phyloP scores from a whole-genome alignment of 2,888 invertebrate genomes.

The Ariolimax columbianus region DNA sequence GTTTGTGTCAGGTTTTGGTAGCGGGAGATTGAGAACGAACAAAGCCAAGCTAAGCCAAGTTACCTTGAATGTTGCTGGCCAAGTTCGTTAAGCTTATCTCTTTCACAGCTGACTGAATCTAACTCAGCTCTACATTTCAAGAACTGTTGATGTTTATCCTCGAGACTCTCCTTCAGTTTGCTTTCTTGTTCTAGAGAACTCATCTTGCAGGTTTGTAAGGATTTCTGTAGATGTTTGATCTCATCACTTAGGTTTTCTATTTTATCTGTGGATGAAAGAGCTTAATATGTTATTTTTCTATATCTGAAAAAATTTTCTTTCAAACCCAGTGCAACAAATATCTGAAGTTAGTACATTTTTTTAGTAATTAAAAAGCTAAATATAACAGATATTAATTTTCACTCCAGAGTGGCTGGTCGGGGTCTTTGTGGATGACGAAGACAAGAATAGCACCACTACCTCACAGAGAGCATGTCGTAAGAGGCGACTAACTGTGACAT shows the following conservation, averaged over 20 bases:
- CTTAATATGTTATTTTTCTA: not conserved
- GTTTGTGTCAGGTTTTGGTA: no score
- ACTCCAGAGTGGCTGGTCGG: no score
- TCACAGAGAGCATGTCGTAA: no score
- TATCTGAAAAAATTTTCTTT: no score
- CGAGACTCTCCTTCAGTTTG: constrained; percentile 60
- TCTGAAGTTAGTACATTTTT: not conserved
- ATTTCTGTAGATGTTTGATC: constrained; percentile 61
- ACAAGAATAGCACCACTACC: no score
- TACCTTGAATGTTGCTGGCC: constrained; percentile 54
- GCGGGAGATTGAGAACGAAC: no score
- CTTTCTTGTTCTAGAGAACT: constrained; percentile 59
- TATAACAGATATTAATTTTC: no score
- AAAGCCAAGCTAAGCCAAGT: no score
- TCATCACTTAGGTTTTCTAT: constrained; percentile 63
- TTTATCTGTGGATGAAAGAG: constrained; percentile 59
- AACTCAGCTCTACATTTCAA: constrained; percentile 43
- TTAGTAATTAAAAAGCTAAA: no score
- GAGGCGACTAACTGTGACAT: no score
- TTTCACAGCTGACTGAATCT: constrained; percentile 43
- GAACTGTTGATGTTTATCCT: constrained; percentile 58
- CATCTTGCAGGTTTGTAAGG: constrained; percentile 59
- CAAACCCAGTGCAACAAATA: not conserved
- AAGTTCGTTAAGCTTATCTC: constrained; percentile 46
- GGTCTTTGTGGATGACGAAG: no score